Base-by-base conservation (phyloP, 2,113 vertebrate species). In the Rhynchopsitta pachyrhyncha region DNA sequence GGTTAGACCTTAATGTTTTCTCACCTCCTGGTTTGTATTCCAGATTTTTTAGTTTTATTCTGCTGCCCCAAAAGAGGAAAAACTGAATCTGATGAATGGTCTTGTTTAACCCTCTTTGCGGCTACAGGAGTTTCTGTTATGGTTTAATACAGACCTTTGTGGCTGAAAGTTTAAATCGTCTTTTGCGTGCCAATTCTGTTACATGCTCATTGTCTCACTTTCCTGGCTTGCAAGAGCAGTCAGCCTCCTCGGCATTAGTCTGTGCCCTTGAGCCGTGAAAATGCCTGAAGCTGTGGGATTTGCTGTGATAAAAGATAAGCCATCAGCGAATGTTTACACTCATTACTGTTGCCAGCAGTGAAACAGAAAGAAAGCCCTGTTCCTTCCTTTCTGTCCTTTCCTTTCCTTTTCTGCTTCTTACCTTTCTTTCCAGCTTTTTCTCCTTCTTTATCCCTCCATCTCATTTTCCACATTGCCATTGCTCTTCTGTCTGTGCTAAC, bases 321-420 rank as follows among this genome's bases (percentile, higher is more conserved):
- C 84, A 92, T 96, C 82, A 95, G 76, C 88, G 94, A 96, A 96
- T 96, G 77, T 94, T 97, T 92, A 81, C 67, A 44, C 44, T 84
- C 35, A 28, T 88, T 93, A n/a, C 80, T 60, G 85, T 93, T 94
- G 81, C 75, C 77, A 92, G 81, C 67, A 91, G 52, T 23, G 70
- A 87, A 87, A 90, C 39, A 62, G 67, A 85, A 67, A 92, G 79
- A 83, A 92, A 82, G 19, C 31, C 19, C 25, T 62, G 33, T 86
- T 81, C 42, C 23, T 86, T 86, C 29, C 9, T 8, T 88, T 80
- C 82, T 90, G 10, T 27, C 33, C 71, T 82, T 60, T 52, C 50
- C 50, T 74, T 47, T 23, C 42, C 29, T 68, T 94, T 88, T 31
- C 66, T 86, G 9, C 37, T 75, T 69, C 23, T 71, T 70, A 13